Evolutionary conservation across 2,797 vertebrate species (phyloP).

Genomic region (Pitangus sulphuratus): DNA sequence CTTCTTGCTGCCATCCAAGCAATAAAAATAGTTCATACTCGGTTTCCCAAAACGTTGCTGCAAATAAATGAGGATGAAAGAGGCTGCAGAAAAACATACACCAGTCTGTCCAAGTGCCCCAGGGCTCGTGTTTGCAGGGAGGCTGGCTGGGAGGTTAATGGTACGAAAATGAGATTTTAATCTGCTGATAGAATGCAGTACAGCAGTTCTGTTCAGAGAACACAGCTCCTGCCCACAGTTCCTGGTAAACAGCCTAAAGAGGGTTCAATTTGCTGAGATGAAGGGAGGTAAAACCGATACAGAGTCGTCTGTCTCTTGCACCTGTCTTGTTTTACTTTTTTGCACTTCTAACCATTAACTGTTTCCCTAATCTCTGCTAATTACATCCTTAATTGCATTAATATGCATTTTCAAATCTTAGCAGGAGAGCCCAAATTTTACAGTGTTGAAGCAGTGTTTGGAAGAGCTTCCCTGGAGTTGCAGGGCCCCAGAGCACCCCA

Average conservation of each 20-base stretch:
- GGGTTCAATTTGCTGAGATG: slow-evolving; percentile 6
- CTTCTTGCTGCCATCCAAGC: neutral
- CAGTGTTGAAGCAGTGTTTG: slow-evolving; percentile 23
- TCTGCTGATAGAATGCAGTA: slow-evolving; percentile 68
- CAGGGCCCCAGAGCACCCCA: neutral
- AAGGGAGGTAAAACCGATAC: slow-evolving; percentile 46
- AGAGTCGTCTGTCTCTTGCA: slow-evolving; percentile 67
- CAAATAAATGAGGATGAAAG: neutral
- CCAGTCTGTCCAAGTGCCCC: accelerated
- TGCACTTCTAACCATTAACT: slow-evolving; percentile 69
- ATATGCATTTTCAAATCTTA: slow-evolving; percentile 56
- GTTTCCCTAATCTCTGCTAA: slow-evolving; percentile 73
- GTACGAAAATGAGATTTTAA: neutral
- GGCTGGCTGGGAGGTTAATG: neutral
- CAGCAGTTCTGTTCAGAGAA: slow-evolving; percentile 44
- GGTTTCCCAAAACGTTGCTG: neutral
- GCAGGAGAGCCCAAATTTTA: slow-evolving; percentile 14
- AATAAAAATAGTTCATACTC: slow-evolving; percentile 44
- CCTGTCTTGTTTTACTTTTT: slow-evolving; percentile 59
- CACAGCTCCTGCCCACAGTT: neutral
- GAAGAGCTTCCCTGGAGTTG: neutral
- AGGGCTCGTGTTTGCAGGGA: neutral
- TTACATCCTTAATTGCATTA: slow-evolving; percentile 65
- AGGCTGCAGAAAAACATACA: neutral
- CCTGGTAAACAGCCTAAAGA: neutral